Evolutionary conservation across 2,113 vertebrate genomes (phyloP).

Genomic region (Lathamus discolor): DNA sequence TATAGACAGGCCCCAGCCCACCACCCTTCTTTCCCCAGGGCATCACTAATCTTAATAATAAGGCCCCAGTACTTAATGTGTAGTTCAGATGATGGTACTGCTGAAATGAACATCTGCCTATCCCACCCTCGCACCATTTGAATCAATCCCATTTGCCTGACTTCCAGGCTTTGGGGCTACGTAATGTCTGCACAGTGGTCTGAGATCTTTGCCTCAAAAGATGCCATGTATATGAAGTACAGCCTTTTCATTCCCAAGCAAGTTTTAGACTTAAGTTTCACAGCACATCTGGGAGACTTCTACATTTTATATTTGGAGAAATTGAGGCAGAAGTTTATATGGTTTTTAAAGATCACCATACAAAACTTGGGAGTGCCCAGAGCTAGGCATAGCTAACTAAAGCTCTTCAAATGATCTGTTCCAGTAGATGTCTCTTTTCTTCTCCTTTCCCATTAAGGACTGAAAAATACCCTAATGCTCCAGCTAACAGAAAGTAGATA

Average conservation of each 20-base stretch:
- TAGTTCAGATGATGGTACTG: neutral
- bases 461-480: neutral
- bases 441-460: neutral
- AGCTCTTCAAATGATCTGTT: neutral
- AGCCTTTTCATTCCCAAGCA: neutral
- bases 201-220: neutral
- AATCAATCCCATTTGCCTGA: neutral
- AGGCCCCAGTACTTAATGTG: neutral
- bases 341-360: neutral
- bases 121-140: neutral
- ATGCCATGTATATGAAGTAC: neutral
- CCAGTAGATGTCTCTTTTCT: neutral
- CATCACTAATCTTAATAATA: neutral
- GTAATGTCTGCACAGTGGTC: neutral
- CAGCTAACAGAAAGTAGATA: neutral
- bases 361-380: neutral
- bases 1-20: neutral
- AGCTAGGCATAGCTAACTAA: neutral
- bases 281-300: neutral
- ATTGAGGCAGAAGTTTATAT: neutral
- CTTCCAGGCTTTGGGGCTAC: neutral
- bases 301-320: neutral
- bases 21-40: neutral
- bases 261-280: neutral
- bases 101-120: neutral